Percentiles rank a stretch among this genome's conserved stretches.
Conservation (phyloP, 2,113 vertebrate species). For the Toxotes jaculatrix region DNA sequence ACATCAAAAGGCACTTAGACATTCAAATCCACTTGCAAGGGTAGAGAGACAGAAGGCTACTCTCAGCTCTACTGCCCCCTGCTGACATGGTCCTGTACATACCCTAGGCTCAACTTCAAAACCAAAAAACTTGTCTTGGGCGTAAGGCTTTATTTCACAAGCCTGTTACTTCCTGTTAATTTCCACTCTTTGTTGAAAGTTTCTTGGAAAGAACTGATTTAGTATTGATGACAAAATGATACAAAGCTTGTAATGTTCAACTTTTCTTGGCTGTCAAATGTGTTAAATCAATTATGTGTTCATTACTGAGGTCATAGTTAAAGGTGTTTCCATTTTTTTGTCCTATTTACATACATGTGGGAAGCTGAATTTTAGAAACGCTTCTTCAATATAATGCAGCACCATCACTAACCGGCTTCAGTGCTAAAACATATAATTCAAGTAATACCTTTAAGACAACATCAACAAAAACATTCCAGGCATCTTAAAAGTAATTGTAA, state of each 20-base stretch:
- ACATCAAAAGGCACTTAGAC: not conserved
- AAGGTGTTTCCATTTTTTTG: too few relatives aligned
- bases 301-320: too few relatives aligned
- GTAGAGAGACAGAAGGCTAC: not conserved
- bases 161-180: not conserved
- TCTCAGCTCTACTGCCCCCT: slow-evolving; percentile 66
- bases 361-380: too few relatives aligned
- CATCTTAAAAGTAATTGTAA: not conserved
- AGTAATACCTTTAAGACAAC: too few relatives aligned
- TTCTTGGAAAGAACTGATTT: not conserved
- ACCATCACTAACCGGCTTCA: too few relatives aligned
- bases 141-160: not conserved
- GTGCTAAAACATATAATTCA: too few relatives aligned
- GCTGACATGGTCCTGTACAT: slow-evolving; percentile 44
- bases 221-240: too few relatives aligned
- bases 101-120: not conserved
- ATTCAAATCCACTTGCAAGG: not conserved
- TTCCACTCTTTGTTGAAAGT: not conserved
- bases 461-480: not conserved
- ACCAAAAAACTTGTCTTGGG: not conserved
- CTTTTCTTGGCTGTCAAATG: too few relatives aligned
- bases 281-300: too few relatives aligned
- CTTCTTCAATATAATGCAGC: too few relatives aligned
- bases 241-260: too few relatives aligned
- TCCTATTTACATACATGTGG: too few relatives aligned